These are phyloP conservation scores for Gadopsis marmoratus DNA, from an alignment of 2,797 vertebrate genomes.

Conservation along the genomic window DNA sequence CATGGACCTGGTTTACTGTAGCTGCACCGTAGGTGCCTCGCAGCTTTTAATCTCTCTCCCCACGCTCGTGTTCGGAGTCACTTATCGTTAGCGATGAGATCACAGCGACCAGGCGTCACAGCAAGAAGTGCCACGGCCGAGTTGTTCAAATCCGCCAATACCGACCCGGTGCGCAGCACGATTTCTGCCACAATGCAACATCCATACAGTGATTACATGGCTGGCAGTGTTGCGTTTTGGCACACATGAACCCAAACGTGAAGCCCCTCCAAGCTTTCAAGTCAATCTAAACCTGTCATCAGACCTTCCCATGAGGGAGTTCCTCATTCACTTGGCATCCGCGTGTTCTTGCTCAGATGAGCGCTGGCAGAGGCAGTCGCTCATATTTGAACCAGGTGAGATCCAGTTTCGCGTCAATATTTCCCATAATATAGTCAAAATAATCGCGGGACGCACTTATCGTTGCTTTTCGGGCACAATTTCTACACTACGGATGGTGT, in stretches of 20 bases:
- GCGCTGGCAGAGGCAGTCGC: slow-evolving; percentile 59
- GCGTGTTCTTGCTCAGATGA: slow-evolving; percentile 48
- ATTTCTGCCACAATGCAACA: slow-evolving; percentile 29
- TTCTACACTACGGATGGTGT: slow-evolving; percentile 61
- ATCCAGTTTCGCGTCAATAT: slow-evolving; percentile 80
- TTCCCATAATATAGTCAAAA: slow-evolving; percentile 81
- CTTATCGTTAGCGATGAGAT: slow-evolving; percentile 74
- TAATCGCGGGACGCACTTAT: slow-evolving; percentile 65
- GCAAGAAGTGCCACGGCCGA: slow-evolving; percentile 46
- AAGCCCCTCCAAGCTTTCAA: slow-evolving; percentile 64
- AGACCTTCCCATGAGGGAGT: slow-evolving; percentile 61
- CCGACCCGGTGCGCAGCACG: slow-evolving; percentile 37
- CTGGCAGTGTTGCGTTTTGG: slow-evolving; percentile 70
- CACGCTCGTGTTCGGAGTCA: slow-evolving; percentile 69
- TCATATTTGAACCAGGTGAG: slow-evolving; percentile 79
- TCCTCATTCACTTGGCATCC: slow-evolving; percentile 76
- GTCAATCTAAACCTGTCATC: slow-evolving; percentile 77
- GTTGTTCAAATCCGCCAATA: slow-evolving; percentile 11
- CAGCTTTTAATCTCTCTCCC: slow-evolving; percentile 67
- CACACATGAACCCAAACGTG: slow-evolving; percentile 65
- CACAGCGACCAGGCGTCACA: slow-evolving; percentile 49
- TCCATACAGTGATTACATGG: slow-evolving; percentile 67
- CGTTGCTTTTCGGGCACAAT: slow-evolving; percentile 29
- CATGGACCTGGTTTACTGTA: slow-evolving; percentile 74
- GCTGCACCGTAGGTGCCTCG: slow-evolving; percentile 65